A percentile compares a stretch with the other conserved stretches of the same genome.
Conservation (phyloP, 2,113 vertebrate genomes). For the Glaucomys volans region DNA sequence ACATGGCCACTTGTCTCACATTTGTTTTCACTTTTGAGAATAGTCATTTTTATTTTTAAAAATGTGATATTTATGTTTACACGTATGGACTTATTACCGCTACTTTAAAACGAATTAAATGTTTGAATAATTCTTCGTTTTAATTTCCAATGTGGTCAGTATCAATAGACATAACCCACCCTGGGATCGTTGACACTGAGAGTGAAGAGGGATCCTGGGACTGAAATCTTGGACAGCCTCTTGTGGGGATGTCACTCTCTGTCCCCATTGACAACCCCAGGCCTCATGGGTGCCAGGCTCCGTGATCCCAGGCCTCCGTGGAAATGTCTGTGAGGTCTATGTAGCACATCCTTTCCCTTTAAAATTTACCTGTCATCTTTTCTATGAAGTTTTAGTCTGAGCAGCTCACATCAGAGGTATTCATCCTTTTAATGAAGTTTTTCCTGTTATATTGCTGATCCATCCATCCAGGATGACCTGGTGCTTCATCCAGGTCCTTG, state of each 20-base stretch:
- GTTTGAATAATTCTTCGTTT: background rate
- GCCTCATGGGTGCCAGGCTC: fast-evolving
- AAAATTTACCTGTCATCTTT: background rate
- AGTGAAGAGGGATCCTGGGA: background rate
- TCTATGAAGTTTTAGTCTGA: background rate
- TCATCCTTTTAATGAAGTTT: background rate
- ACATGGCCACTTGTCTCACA: background rate
- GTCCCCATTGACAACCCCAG: fast-evolving
- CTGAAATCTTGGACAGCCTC: background rate
- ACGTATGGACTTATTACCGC: background rate
- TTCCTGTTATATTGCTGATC: no score
- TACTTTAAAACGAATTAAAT: constrained; percentile 46
- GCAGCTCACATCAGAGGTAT: background rate
- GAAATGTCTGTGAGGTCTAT: background rate
- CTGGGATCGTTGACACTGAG: background rate
- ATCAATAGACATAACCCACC: background rate
- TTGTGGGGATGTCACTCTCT: background rate
- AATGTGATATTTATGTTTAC: background rate
- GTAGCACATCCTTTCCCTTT: background rate
- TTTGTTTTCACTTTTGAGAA: background rate
- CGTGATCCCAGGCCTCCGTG: background rate
- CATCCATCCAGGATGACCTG: background rate
- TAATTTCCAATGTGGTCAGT: background rate
- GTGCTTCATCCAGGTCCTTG: background rate
- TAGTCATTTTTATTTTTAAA: background rate